phyloP scores from a whole-genome alignment of 2,797 vertebrate species.

The Pangasius sanitwongsei region DNA sequence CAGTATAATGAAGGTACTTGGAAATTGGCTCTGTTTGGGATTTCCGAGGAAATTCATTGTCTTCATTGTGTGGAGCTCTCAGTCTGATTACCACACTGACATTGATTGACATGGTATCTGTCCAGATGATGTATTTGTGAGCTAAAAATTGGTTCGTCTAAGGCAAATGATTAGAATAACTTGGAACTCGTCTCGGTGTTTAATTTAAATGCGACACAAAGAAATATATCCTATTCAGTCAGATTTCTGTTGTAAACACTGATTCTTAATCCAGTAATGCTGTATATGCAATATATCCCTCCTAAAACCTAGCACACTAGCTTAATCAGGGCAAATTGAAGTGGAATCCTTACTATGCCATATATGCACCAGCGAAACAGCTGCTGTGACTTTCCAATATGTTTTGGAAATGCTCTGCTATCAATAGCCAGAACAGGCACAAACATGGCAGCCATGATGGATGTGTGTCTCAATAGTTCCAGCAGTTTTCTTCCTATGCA shows the following conservation, averaged over 20 bases:
- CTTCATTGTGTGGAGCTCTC: not conserved
- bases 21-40: not conserved
- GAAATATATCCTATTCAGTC: not conserved
- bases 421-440: conserved; percentile 6
- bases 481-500: not conserved
- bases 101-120: not conserved
- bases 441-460: not conserved
- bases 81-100: not conserved
- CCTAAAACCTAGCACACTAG: not conserved
- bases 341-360: conserved; percentile 3
- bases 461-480: conserved; percentile 1
- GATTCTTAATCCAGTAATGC: not conserved
- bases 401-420: conserved; percentile 25
- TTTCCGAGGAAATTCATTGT: not conserved
- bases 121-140: not conserved
- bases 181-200: not conserved
- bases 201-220: not conserved
- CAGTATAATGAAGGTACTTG: not conserved
- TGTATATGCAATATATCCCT: not conserved
- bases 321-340: not conserved
- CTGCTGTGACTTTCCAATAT: not conserved
- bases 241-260: not conserved
- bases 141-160: not conserved
- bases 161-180: not conserved
- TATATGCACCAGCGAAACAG: conserved; percentile 1